phyloP scores from a whole-genome alignment of 2,113 vertebrate genomes.

The Tragelaphus imberbis region DNA sequence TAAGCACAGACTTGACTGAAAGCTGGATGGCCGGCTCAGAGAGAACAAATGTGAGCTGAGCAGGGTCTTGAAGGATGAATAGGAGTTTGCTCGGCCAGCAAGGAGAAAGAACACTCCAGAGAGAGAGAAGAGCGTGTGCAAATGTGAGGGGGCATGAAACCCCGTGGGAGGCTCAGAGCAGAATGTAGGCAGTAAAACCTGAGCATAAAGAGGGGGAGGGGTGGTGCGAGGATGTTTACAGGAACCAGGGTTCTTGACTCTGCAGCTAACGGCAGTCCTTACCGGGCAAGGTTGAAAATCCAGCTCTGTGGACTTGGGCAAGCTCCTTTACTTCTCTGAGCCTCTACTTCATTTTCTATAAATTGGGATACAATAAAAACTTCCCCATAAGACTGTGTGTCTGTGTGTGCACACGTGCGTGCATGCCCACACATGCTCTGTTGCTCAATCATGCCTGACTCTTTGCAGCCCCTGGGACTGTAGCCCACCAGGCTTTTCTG shows the following conservation, averaged over 20 bases:
- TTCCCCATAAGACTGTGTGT: background rate
- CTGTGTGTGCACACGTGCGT: accelerated
- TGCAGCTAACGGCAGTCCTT: background rate
- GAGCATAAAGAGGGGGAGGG: background rate
- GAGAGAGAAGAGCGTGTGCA: background rate
- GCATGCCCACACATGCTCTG: background rate
- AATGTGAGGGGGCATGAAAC: background rate
- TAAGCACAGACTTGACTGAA: background rate
- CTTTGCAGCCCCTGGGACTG: background rate
- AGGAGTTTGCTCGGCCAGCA: background rate
- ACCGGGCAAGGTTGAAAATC: background rate
- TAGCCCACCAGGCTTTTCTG: background rate
- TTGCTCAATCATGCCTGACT: background rate
- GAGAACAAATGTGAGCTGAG: background rate
- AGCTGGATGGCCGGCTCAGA: background rate
- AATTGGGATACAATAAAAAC: background rate
- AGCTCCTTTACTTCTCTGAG: background rate
- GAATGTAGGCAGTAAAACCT: background rate
- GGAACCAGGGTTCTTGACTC: background rate
- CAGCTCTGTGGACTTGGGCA: background rate
- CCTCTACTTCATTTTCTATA: background rate
- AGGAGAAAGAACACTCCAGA: background rate
- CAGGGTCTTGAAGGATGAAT: background rate
- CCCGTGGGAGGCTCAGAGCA: background rate
- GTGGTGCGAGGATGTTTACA: background rate